These are phyloP conservation scores for Leptocoma aspasia DNA, from an alignment of 2,113 vertebrate species.

Conservation along the genomic window DNA sequence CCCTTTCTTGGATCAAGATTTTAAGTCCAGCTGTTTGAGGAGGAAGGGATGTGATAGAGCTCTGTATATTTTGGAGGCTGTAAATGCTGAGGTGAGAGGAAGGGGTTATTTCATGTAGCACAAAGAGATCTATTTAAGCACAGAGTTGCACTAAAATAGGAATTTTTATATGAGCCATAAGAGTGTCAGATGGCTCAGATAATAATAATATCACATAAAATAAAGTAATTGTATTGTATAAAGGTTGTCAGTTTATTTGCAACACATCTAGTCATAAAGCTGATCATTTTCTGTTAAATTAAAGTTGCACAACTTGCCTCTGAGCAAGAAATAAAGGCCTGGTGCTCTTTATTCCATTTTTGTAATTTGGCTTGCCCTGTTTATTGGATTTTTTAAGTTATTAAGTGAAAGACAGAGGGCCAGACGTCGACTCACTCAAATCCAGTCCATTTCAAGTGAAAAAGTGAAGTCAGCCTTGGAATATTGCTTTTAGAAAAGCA, in stretches of 20 bases:
- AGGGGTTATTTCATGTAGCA: background rate
- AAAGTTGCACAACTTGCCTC: slow-evolving; percentile 30
- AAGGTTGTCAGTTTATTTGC: slow-evolving; percentile 55
- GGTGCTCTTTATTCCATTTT: slow-evolving; percentile 4
- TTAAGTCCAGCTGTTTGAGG: background rate
- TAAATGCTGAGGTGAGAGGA: background rate
- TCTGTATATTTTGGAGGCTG: background rate
- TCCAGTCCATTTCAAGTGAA: background rate
- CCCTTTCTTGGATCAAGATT: background rate
- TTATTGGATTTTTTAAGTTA: slow-evolving; percentile 22
- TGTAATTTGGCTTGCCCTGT: slow-evolving; percentile 6
- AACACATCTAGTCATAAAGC: slow-evolving; percentile 24
- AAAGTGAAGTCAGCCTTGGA: background rate
- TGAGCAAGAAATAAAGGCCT: slow-evolving; percentile 28
- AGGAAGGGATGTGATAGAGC: background rate
- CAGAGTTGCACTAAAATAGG: slow-evolving; percentile 1
- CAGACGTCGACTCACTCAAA: background rate
- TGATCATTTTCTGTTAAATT: slow-evolving; percentile 50
- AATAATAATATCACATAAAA: slow-evolving; percentile 58
- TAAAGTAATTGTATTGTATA: slow-evolving; percentile 30
- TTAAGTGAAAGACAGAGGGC: background rate
- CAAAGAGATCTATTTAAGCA: slow-evolving; percentile 22
- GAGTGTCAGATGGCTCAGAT: slow-evolving; percentile 57
- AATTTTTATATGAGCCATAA: slow-evolving; percentile 38
- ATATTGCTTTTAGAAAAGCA: background rate